Evolutionary conservation across 2,113 vertebrate species (phyloP).

Genomic region (Acrocephalus arundinaceus): DNA sequence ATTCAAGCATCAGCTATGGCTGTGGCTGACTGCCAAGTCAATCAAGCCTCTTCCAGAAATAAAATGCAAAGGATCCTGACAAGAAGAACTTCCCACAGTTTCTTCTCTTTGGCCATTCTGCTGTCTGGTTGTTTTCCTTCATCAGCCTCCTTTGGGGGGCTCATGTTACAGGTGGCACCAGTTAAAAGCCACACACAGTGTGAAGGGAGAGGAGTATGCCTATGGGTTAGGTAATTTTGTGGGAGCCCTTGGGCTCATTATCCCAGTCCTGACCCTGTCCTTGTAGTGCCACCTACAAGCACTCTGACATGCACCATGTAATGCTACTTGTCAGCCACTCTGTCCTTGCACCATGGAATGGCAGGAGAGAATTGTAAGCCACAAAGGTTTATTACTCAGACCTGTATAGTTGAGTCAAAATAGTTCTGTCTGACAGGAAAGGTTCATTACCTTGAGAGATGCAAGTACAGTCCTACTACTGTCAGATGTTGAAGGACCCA

Average conservation of each 20-base stretch:
- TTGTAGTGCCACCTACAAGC: not conserved
- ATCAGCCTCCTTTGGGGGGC: fast-evolving
- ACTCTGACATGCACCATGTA: not conserved
- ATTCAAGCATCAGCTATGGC: fast-evolving
- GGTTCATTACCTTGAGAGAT: not conserved
- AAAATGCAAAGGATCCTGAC: not conserved
- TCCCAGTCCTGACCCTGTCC: not conserved
- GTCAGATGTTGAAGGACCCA: not conserved
- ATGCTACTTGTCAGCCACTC: too few species aligned
- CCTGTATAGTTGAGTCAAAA: not conserved
- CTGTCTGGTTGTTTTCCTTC: not conserved
- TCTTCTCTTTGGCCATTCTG: not conserved
- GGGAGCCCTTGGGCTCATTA: not conserved
- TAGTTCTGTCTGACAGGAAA: not conserved
- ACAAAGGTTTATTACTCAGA: not conserved
- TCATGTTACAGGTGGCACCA: not conserved
- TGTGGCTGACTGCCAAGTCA: not conserved
- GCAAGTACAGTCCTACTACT: not conserved
- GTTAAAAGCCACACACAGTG: fast-evolving
- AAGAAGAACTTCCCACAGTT: not conserved
- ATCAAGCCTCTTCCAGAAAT: not conserved
- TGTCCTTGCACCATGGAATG: not conserved
- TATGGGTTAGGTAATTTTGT: not conserved
- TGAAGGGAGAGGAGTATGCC: not conserved
- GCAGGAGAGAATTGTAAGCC: not conserved